Conservation (phyloP, 2,113 vertebrate species). For the Nematolebias whitei region DNA sequence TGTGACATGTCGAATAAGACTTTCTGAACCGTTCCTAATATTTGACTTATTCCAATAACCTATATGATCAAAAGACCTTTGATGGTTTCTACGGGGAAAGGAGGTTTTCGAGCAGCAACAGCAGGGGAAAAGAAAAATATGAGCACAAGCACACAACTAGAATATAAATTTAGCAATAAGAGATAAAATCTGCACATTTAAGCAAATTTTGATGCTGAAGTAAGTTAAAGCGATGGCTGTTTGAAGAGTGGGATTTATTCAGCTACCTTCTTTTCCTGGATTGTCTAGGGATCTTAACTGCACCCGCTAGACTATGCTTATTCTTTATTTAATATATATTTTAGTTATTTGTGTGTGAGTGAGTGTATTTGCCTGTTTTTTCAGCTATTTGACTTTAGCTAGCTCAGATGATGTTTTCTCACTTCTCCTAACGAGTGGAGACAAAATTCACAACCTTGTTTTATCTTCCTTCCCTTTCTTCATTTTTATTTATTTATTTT, state of each 20-base stretch:
- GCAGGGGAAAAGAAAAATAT: conserved; percentile 17
- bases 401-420: conserved; percentile 2
- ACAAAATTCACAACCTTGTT: not conserved
- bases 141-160: conserved; percentile 18
- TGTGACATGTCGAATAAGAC: conserved; percentile 24
- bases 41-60: conserved; percentile 35
- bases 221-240: conserved; percentile 5
- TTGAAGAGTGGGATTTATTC: conserved; percentile 34
- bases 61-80: conserved; percentile 29
- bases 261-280: conserved; percentile 14
- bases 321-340: not conserved
- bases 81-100: conserved; percentile 30
- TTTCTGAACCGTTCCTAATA: conserved; percentile 24
- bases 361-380: not conserved
- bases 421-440: conserved; percentile 10
- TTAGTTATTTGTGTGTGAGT: not conserved
- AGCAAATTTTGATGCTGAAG: conserved; percentile 28
- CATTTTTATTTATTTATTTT: not conserved
- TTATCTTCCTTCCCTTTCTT: not conserved
- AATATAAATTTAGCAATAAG: conserved; percentile 25
- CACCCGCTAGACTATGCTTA: not conserved
- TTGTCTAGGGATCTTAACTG: conserved; percentile 7
- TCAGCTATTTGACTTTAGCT: not conserved
- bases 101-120: conserved; percentile 6
- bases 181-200: conserved; percentile 20